Evolutionary conservation across 2,888 invertebrate species (phyloP).

Genomic region (Archaeoteleia sp.): DNA sequence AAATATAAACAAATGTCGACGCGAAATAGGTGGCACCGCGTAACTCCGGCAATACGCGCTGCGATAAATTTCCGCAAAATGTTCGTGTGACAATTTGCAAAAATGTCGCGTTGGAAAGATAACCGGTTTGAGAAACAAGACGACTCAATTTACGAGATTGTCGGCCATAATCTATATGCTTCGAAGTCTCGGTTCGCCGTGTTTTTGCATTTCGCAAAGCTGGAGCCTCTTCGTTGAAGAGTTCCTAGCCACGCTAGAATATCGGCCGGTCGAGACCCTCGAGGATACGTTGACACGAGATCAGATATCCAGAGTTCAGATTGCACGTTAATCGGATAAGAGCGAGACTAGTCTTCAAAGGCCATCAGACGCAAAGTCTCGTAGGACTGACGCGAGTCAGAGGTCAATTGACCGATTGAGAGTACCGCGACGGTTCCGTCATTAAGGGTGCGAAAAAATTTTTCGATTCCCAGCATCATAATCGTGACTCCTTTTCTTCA

Average conservation of each 20-base stretch:
- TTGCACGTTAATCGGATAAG: constrained; percentile 56
- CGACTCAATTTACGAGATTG: constrained; percentile 48
- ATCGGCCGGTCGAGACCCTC: constrained; percentile 28
- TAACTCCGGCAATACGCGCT: too few species aligned
- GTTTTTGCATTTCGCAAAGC: constrained; percentile 31
- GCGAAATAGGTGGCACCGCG: too few species aligned
- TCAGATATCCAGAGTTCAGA: constrained; percentile 52
- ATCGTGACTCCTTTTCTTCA: not conserved
- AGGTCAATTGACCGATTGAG: constrained; percentile 54
- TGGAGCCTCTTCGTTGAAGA: constrained; percentile 6
- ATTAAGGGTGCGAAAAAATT: constrained; percentile 43
- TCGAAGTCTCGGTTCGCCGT: constrained; percentile 27
- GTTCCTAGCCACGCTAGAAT: constrained; percentile 19
- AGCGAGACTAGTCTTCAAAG: constrained; percentile 41
- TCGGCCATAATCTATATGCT: constrained; percentile 38
- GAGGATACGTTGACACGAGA: constrained; percentile 52
- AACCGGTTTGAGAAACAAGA: constrained; percentile 34
- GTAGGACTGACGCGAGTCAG: constrained; percentile 43
- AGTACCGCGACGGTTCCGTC: constrained; percentile 41
- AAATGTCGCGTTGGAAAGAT: constrained; percentile 22
- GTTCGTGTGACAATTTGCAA: constrained; percentile 4
- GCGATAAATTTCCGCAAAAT: too few species aligned
- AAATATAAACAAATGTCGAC: too few species aligned
- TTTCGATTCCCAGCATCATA: constrained; percentile 6
- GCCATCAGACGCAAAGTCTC: constrained; percentile 43